Evolutionary conservation across 2,797 vertebrate species (phyloP).

Genomic region (Onychomys torridus): DNA sequence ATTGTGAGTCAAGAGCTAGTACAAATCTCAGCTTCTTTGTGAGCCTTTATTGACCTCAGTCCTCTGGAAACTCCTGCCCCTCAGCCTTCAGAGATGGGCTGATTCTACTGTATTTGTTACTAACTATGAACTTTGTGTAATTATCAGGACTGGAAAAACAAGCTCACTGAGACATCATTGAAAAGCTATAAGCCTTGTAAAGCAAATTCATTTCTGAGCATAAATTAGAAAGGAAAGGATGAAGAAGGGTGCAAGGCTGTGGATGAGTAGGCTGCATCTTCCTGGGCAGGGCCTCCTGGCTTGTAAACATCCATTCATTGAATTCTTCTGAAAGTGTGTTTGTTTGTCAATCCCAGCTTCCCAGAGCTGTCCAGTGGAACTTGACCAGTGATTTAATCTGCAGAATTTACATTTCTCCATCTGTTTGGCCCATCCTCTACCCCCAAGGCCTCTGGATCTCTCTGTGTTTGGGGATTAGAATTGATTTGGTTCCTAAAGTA

Average conservation of each 20-base stretch:
- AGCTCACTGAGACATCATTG: background rate
- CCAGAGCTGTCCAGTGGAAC: background rate
- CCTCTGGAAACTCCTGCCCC: background rate
- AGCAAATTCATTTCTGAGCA: background rate
- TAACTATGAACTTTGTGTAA: background rate
- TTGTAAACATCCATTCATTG: background rate
- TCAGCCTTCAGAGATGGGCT: background rate
- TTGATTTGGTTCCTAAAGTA: constrained; percentile 33
- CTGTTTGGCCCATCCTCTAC: background rate
- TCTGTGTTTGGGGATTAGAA: background rate
- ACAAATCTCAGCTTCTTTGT: background rate
- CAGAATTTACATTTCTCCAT: background rate
- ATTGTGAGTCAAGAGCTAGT: background rate
- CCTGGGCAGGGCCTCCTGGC: background rate
- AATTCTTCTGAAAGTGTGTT: background rate
- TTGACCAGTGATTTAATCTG: constrained; percentile 35
- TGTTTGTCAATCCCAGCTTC: background rate
- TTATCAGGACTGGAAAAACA: constrained; percentile 3
- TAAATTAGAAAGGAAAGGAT: background rate
- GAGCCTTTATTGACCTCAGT: background rate
- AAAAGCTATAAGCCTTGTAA: background rate
- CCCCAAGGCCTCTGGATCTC: background rate
- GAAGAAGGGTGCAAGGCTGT: background rate
- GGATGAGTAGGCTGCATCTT: background rate
- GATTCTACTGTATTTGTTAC: background rate